Evolutionary conservation across 2,797 vertebrate genomes (phyloP).

Genomic region (Gymnocypris eckloni): DNA sequence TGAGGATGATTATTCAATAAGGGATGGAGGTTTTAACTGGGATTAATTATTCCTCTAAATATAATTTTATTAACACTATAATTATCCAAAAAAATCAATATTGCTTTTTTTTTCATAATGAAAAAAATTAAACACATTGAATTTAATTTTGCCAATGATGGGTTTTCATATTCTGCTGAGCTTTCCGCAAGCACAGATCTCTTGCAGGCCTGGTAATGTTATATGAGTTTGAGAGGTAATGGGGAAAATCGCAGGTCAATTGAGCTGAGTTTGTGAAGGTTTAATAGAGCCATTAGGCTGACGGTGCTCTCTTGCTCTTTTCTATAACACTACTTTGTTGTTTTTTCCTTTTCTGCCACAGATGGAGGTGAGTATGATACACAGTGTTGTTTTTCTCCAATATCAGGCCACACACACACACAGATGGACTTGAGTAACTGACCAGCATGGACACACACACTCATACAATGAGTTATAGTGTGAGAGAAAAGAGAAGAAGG

Average conservation of each 20-base stretch:
- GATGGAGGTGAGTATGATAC: slow-evolving; percentile 82
- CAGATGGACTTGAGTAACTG: slow-evolving; percentile 63
- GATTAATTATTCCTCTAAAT: neutral
- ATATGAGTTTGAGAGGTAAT: slow-evolving; percentile 71
- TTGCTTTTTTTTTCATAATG: neutral
- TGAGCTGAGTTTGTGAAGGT: slow-evolving; percentile 71
- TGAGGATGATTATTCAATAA: neutral
- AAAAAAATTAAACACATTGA: neutral
- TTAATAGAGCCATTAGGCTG: slow-evolving; percentile 68
- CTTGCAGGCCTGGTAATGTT: slow-evolving; percentile 54
- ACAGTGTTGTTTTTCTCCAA: slow-evolving; percentile 68
- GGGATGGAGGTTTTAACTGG: neutral
- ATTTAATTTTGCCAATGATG: neutral
- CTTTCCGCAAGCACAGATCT: neutral
- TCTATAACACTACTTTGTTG: slow-evolving; percentile 71
- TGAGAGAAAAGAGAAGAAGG: slow-evolving; percentile 47
- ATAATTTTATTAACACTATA: neutral
- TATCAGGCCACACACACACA: slow-evolving; percentile 67
- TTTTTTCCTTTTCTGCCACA: slow-evolving; percentile 77
- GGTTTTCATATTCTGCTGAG: neutral
- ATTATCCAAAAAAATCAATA: neutral
- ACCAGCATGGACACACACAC: slow-evolving; percentile 65
- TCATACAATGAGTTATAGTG: neutral
- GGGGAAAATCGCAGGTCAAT: slow-evolving; percentile 70
- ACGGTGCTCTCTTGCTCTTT: slow-evolving; percentile 73